Evolutionary conservation across 2,888 invertebrate genomes (phyloP), one percentile per base, ranked within the genome.

Genomic region (Chrysodeixis includens): DNA sequence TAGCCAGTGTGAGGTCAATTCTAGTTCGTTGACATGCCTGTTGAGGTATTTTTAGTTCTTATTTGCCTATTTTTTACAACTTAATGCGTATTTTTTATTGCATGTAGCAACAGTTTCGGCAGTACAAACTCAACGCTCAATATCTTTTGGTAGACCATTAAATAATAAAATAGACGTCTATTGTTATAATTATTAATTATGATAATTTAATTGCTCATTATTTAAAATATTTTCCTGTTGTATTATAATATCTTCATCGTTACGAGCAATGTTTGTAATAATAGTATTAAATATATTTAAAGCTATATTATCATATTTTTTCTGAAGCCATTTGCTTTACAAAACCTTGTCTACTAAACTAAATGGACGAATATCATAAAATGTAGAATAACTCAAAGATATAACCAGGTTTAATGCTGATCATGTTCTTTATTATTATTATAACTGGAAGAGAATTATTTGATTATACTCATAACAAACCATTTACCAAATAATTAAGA

Each of bases 21-120:
- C 49, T 62, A 62, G 79, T 77, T 79, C 79, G 66, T 80, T 79
- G 80, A 75, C 79, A 73, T 70, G 58, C 30, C 52, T 57, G 71
- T 73, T 67, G 77, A 68, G 66, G 49, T 71, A 67, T 60, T 65
- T 74, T 57, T 59, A 53, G 61, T 56, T 57, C 72, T 32, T 20
- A 14, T 58, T 30, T 9, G 59, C 63, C 16, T 58, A 66, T 74
- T 44, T n/a, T 59, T n/a, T 40, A 59, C 49, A 32, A 56, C 20
- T 56, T 58, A 57, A 32, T 58, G 44, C 20, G n/a, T 20, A 32
- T n/a, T n/a, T 40, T 40, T 40, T 40, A 40, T n/a, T n/a, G n/a
- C 40, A 40, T 6, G 0, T 40, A 6, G n/a, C n/a, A 6, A 1
- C 40, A n/a, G 40, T n/a, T 5, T 7, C 14, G 26, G 6, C 26